These are phyloP conservation scores for Neuroterus valhalla DNA, from an alignment of 1,140 invertebrate species.

Conservation along the genomic window DNA sequence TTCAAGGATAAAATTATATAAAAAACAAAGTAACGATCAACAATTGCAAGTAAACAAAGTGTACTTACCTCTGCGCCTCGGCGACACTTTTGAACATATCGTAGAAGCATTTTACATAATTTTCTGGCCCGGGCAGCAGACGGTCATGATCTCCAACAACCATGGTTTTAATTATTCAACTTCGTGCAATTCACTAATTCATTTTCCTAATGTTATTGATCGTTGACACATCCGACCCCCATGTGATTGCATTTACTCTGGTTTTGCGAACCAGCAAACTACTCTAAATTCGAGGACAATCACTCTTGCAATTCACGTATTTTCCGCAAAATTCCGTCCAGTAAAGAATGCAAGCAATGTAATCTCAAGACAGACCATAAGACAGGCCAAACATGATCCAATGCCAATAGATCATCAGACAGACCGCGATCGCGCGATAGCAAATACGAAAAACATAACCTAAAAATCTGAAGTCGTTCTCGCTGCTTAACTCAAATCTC, in stretches of 20 bases:
- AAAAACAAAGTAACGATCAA: conserved; percentile 25
- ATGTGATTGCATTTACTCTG: conserved; percentile 60
- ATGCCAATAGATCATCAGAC: too few species aligned
- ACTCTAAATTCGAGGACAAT: background rate
- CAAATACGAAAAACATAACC: too few species aligned
- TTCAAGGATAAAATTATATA: background rate
- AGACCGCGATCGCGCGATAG: too few species aligned
- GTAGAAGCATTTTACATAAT: conserved; percentile 77
- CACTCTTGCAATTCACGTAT: background rate
- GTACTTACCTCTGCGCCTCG: conserved; percentile 77
- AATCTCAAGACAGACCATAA: too few species aligned
- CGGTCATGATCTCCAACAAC: conserved; percentile 69
- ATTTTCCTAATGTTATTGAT: conserved; percentile 74
- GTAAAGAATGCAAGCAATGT: too few species aligned
- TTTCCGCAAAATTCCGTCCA: background rate
- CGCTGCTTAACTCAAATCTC: too few species aligned
- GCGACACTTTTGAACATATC: conserved; percentile 77
- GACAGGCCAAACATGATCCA: too few species aligned
- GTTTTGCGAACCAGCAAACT: background rate
- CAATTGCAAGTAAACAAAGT: conserved; percentile 61
- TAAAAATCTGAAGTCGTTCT: too few species aligned
- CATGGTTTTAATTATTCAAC: conserved; percentile 62
- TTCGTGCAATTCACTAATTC: conserved; percentile 64
- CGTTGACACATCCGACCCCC: conserved; percentile 65
- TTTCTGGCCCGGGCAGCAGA: conserved; percentile 77